Evolutionary conservation across 2,113 vertebrate species (phyloP).

Genomic region (Centrocercus urophasianus): DNA sequence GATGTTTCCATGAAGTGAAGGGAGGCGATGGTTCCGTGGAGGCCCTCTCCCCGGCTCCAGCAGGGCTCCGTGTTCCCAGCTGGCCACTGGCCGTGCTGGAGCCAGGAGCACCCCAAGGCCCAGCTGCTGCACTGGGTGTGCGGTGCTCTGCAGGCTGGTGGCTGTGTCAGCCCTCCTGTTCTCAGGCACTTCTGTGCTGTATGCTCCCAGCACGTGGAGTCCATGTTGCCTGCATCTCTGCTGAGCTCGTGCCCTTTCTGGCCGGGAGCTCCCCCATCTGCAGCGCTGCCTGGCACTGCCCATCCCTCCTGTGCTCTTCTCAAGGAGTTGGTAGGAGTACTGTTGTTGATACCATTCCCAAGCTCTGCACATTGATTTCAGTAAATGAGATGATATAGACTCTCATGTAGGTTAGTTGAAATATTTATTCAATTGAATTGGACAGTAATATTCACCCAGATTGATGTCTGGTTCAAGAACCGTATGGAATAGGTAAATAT

Average conservation of each 20-base stretch:
- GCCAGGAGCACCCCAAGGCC: background rate
- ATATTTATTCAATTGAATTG: background rate
- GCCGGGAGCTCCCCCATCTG: background rate
- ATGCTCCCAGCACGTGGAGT: background rate
- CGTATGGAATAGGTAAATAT: background rate
- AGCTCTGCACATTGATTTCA: background rate
- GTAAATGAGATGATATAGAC: background rate
- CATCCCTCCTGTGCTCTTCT: background rate
- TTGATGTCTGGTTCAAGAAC: background rate
- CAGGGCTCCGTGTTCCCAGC: background rate
- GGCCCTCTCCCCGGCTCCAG: background rate
- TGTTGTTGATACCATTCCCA: background rate
- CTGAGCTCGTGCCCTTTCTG: background rate
- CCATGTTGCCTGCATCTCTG: background rate
- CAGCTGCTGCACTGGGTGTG: background rate
- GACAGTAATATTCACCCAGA: background rate
- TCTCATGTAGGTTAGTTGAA: background rate
- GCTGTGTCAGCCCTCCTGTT: background rate
- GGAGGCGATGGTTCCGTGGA: background rate
- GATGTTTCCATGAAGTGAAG: too few relatives aligned
- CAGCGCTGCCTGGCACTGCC: background rate
- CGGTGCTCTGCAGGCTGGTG: background rate
- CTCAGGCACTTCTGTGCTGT: background rate
- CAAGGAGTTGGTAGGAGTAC: background rate
- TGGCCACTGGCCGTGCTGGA: too few relatives aligned